Evolutionary conservation across 2,797 vertebrate species (phyloP).

Genomic region (Acrossocheilus wenchowensis): DNA sequence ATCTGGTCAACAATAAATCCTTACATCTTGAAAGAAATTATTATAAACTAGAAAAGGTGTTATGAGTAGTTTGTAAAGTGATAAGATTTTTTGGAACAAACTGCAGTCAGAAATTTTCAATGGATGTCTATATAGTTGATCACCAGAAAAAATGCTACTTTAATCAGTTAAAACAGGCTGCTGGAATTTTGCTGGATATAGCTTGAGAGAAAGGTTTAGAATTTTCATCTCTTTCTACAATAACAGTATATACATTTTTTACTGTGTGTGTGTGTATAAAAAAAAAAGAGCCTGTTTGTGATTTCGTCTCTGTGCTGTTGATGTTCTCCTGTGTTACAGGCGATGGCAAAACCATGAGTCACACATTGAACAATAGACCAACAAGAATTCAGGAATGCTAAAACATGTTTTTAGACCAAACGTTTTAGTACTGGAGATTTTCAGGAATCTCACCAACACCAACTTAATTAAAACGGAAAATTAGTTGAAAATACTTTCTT

Average conservation of each 20-base stretch:
- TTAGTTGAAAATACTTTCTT: not conserved
- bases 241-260: not conserved
- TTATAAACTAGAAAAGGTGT: not conserved
- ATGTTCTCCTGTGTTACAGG: not conserved
- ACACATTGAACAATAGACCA: slow-evolving; percentile 10
- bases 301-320: not conserved
- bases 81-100: not conserved
- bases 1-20: not conserved
- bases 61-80: not conserved
- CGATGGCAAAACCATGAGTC: not conserved
- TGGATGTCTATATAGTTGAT: not conserved
- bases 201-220: not conserved
- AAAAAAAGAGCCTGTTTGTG: not conserved
- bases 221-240: not conserved
- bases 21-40: not conserved
- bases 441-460: not conserved
- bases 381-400: not conserved
- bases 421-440: not conserved
- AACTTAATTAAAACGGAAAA: not conserved
- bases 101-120: not conserved
- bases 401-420: not conserved
- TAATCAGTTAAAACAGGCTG: not conserved
- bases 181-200: not conserved
- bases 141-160: not conserved
- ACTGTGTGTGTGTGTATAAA: not conserved